Base-by-base conservation (phyloP, 2,888 invertebrate genomes). In the Lasioglossum pauxillum region DNA sequence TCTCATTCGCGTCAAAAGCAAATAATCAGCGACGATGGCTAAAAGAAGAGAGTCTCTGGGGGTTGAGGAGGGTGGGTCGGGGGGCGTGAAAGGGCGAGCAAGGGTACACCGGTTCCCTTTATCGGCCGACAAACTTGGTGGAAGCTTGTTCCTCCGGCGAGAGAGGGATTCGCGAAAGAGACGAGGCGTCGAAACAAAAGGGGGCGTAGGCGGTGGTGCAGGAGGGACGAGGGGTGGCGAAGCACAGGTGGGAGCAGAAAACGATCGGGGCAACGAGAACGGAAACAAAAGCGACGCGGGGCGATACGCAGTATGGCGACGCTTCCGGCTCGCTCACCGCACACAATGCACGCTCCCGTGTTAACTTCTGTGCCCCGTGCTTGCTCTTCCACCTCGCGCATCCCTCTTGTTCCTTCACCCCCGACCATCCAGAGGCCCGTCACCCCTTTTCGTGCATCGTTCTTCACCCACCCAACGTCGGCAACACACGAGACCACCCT, bases 291-390 rank as follows among this genome's bases (percentile, higher is more conserved):
- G 93, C 89, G 91, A 90, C 91, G 90, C 90, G 90, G 90, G 90
- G 89, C 91, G 91, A 94, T 93, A 93, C 93, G 94, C 94, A 95
- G 94, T 93, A 95, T 94, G 95, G 94, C 94, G 94, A 92, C 94
- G 94, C 93, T 95, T 95, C 95, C 95, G 95, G 95, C 93, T 95
- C 95, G 94, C 94, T 95, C 94, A 94, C 95, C 95, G 92, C 95
- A 94, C 94, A 95, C 95, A 95, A 95, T 95, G 93, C 93, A 88
- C 92, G 89, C 90, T 91, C 91, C 90, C 93, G 94, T 94, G 94
- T 94, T 94, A 94, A 94, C 93, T 94, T 93, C 90, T 91, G 89
- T 93, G 89, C 88, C 80, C 83, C 80, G 80, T 78, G 86, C 86
- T 84, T 86, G 86, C 81, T 86, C 86, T 76, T 85, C 87, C 82